These are phyloP conservation scores for Platyrinchus mystaceus DNA, from an alignment of 2,797 vertebrate species.

Conservation along the genomic window DNA sequence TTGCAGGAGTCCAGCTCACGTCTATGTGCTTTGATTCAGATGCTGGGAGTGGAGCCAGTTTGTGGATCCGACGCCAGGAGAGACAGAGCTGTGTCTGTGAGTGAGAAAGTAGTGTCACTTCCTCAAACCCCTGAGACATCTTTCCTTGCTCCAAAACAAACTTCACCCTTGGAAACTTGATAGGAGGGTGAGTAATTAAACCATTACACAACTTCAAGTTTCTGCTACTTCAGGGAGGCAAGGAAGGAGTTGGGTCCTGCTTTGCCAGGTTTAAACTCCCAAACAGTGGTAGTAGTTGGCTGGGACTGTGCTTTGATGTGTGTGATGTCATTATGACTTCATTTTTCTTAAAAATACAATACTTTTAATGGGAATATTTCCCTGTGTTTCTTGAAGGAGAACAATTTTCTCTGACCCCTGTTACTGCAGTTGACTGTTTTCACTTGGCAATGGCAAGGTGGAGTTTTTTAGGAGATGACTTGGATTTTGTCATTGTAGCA, in stretches of 20 bases:
- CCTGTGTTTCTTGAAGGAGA: neutral
- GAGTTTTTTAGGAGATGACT: neutral
- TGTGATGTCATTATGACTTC: neutral
- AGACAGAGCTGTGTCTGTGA: neutral
- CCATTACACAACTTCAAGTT: neutral
- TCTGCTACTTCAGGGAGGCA: neutral
- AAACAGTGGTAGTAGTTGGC: neutral
- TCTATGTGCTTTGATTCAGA: neutral
- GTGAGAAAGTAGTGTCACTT: neutral
- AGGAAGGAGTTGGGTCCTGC: neutral
- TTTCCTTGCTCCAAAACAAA: slow-evolving; percentile 5
- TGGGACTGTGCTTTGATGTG: neutral
- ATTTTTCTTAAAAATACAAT: neutral
- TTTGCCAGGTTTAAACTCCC: neutral
- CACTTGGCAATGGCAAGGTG: neutral
- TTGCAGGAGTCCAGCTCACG: neutral
- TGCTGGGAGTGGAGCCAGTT: neutral
- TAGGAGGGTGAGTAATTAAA: slow-evolving; percentile 11
- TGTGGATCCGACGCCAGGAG: neutral
- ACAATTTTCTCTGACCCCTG: neutral
- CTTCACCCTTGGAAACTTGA: neutral
- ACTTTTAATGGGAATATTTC: neutral
- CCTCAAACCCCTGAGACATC: neutral
- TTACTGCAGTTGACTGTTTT: neutral
- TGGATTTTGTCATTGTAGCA: neutral